Evolutionary conservation across 2,113 vertebrate species (phyloP).

Genomic region (Oreochromis aureus): DNA sequence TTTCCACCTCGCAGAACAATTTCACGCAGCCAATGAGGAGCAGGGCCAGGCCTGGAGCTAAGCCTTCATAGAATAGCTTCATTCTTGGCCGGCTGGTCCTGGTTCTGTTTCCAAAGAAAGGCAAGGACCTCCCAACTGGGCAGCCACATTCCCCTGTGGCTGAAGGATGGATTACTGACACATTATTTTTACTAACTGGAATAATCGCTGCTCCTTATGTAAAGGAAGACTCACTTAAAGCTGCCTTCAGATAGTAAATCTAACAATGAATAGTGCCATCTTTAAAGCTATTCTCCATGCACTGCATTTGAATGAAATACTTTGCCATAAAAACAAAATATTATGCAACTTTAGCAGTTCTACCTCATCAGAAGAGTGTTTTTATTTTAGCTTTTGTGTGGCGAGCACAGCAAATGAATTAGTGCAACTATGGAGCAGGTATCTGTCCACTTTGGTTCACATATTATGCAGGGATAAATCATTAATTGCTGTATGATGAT

Average conservation of each 20-base stretch:
- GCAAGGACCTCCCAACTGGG: background rate
- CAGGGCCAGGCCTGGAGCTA: conserved; percentile 4
- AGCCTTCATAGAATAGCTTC: conserved; percentile 46
- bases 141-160: background rate
- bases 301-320: background rate
- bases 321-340: background rate
- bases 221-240: background rate
- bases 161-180: background rate
- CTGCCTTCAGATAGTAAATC: background rate
- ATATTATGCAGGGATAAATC: accelerated
- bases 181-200: background rate
- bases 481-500: background rate
- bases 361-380: background rate
- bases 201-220: background rate
- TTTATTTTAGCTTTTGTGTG: background rate
- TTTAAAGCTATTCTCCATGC: background rate
- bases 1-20: conserved; percentile 61
- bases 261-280: background rate
- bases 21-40: conserved; percentile 40
- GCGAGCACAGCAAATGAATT: background rate
- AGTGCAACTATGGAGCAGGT: background rate
- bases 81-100: conserved; percentile 33
- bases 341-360: background rate
- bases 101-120: background rate
- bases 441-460: background rate